Base-by-base conservation (phyloP, 2,113 vertebrate species). In the Leptobrachium ailaonicum region DNA sequence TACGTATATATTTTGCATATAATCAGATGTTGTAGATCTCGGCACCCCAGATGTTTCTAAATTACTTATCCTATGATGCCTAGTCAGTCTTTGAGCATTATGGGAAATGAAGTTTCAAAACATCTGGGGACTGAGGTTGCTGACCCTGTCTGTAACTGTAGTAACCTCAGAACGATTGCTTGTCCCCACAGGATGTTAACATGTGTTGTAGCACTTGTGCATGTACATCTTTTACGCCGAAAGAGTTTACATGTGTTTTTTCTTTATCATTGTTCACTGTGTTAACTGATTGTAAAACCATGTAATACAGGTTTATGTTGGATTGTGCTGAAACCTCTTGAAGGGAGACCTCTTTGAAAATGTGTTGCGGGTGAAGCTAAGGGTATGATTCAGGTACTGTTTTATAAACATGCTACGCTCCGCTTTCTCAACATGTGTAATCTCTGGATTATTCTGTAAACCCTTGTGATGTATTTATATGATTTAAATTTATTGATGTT, bases 291-390 rank as follows among this genome's bases (percentile, higher is more conserved):
- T 94, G 88, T 95, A 91, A 94, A 95, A 95, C 92, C 91, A 87
- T 94, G 93, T 94, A 94, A 95, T 93, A 93, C 94, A 94, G 94
- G 92, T 93, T 94, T 91, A 94, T 92, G 90, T 94, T 93, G 94
- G 93, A 92, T 93, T 93, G 91, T 94, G 93, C 93, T 93, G 94
- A 94, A 93, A 94, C 92, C 92, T 93, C 93, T 94, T 92, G 92
- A 94, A 93, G 90, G 93, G 93, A 93, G 93, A 91, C 93, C 88
- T 89, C 93, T 93, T 94, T 94, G 93, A 94, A 94, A 94, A 92
- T 94, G 90, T 92, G 92, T 94, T 94, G 93, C 94, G 91, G 94
- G 92, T 94, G 93, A 93, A 92, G 93, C 93, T 94, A 93, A 92
- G 94, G 91, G 92, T 95, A 89, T 91, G 90, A 93, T 90, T 89